Conservation (phyloP, 2,888 invertebrate species). For the Mesoligia furuncula region DNA sequence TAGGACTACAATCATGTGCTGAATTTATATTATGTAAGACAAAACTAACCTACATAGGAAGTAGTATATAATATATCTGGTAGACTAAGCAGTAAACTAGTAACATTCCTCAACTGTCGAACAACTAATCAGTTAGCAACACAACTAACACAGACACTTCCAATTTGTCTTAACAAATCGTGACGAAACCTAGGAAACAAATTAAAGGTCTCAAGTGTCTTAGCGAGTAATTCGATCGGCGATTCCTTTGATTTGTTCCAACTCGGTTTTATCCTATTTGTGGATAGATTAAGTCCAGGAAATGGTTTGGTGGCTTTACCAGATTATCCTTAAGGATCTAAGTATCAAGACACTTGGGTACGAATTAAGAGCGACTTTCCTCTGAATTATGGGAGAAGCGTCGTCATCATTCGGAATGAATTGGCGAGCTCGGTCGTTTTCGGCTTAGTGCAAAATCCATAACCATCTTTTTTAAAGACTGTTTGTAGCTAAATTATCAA, state of each 20-base stretch:
- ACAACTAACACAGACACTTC: conserved; percentile 33
- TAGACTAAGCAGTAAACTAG: background rate
- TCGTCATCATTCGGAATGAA: conserved; percentile 46
- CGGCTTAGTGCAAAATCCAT: background rate
- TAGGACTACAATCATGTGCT: too few relatives aligned
- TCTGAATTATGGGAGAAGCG: conserved; percentile 37
- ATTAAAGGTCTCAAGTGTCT: conserved; percentile 62
- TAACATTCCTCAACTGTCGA: conserved; percentile 28
- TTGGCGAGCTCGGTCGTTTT: conserved; percentile 13
- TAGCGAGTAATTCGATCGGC: conserved; percentile 69
- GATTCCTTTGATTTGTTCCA: conserved; percentile 67
- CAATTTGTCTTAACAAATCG: conserved; percentile 61
- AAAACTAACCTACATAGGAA: background rate
- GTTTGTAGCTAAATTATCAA: background rate
- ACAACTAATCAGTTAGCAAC: conserved; percentile 37
- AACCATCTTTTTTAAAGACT: conserved; percentile 20
- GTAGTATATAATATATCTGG: background rate
- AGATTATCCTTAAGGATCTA: conserved; percentile 62
- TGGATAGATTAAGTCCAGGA: conserved; percentile 70
- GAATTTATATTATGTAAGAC: background rate
- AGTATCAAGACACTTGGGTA: conserved; percentile 54
- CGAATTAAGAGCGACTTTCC: conserved; percentile 44
- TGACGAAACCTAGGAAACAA: conserved; percentile 61
- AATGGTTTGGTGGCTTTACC: conserved; percentile 58
- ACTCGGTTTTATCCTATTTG: conserved; percentile 70